Base-by-base conservation (phyloP, 2,797 vertebrate species). In the Ptychobarbus kaznakovi region DNA sequence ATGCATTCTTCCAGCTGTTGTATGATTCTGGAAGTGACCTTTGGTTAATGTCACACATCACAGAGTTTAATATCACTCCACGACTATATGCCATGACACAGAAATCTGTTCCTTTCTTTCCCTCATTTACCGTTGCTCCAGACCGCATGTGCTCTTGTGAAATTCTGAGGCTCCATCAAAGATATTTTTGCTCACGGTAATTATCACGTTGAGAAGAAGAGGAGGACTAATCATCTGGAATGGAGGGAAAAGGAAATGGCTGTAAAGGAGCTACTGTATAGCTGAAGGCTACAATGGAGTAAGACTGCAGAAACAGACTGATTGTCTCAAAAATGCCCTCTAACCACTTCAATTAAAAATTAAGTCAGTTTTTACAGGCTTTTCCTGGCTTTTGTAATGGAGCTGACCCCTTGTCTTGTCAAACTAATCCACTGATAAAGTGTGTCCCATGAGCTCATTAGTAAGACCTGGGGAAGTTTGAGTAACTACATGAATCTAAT, bases 11-110 rank as follows among this genome's bases (percentile, higher is more conserved):
- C 88, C 74, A 86, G 87, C 90, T 89, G 86, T 83, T 78, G 88
- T 92, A 90, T 91, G 89, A 90, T 93, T 95, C 91, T 91, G 90
- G 90, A 91, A 86, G n/a, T 91, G 94, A 96, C 96, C 96, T 96
- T 95, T 96, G 87, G 90, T 95, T 94, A 94, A 95, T 95, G 94
- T 93, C 94, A 95, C 81, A 93, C 86, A 91, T 95, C 94, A 91
- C 89, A 93, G 88, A 91, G 88, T 91, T 93, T 94, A 91, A 92
- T 93, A 92, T 95, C 94, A 93, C 92, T 83, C 80, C 83, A 87
- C 85, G 91, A 92, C 92, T 93, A 91, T 65, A 77, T 93, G 95
- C 94, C 94, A 95, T 91, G 92, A 91, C 90, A 88, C 90, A 89
- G 84, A 66, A 89, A 89, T 93, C 90, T 49, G 15, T 86, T 88